Percentiles rank a stretch among this genome's conserved stretches.
phyloP scores from a whole-genome alignment of 2,888 invertebrate species.

The Hemithea aestivaria region DNA sequence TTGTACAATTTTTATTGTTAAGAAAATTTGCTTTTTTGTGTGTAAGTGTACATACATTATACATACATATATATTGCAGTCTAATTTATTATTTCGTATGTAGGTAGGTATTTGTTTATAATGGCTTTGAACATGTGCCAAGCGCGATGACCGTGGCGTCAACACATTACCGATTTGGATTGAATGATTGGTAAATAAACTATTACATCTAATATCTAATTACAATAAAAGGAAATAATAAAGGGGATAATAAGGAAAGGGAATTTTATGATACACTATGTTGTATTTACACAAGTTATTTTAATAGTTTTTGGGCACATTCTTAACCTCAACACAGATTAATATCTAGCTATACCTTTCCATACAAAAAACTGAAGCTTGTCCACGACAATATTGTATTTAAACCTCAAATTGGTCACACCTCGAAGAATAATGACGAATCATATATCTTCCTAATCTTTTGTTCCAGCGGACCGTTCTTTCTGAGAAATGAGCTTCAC shows the following conservation, averaged over 20 bases:
- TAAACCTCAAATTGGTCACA: constrained; percentile 73
- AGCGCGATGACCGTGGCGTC: constrained; percentile 9
- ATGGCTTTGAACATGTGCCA: constrained; percentile 15
- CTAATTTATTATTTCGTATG: too few species aligned
- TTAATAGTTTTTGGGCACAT: constrained; percentile 4
- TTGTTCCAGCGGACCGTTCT: constrained; percentile 58
- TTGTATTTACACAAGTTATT: too few species aligned
- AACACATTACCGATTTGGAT: constrained; percentile 3
- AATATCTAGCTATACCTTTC: constrained; percentile 39
- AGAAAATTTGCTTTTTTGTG: too few species aligned
- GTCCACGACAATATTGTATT: constrained; percentile 49
- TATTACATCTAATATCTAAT: too few species aligned
- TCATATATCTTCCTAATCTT: constrained; percentile 60
- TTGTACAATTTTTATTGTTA: too few species aligned
- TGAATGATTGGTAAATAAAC: too few species aligned
- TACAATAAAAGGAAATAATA: too few species aligned
- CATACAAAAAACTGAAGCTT: constrained; percentile 44
- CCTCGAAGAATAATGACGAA: constrained; percentile 51
- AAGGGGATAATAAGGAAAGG: too few species aligned
- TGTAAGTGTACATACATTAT: too few species aligned
- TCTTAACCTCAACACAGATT: constrained; percentile 39
- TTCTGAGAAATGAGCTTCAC: constrained; percentile 59
- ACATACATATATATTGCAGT: too few species aligned
- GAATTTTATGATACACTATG: too few species aligned
- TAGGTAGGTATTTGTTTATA: constrained; percentile 4